Base-by-base conservation (phyloP, 2,888 invertebrate genomes). In the Brenthis hecate region DNA sequence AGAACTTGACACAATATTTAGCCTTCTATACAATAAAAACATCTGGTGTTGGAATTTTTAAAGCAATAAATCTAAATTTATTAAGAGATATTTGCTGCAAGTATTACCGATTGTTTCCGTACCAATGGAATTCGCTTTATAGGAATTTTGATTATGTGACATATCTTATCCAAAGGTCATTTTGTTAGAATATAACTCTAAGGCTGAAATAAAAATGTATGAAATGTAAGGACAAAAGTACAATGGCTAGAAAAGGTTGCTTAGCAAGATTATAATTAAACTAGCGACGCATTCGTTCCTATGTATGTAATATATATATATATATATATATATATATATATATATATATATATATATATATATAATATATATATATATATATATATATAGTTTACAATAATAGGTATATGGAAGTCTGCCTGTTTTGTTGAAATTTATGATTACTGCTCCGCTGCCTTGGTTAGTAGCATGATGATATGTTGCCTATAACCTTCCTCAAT, bases 91-190 rank as follows among this genome's bases (percentile, higher is more conserved):
- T 47, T 3, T 19, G 36, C 19, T 13, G 13, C 2, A 13, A 55
- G 36, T 19, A 16, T 57, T 6, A 36, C 13, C n/a, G 6, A 28
- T 32, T 28, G 58, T 50, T 50, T 60, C 48, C 60, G 50, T n/a
- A 60, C 23, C 50, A 50, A 13, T 50, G 48, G 58, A 58, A 50
- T 50, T 60, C 11, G 5, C 28, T 32, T n/a, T 60, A 13, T 13
- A 6, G 13, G 28, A 54, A 6, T 13, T 28, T 19, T 13, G 5
- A 28, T 54, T 28, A 13, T 23, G 23, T 53, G 11, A 43, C 36
- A 43, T 43, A 43, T 43, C 36, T 43, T 43, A 43, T 11, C 36
- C 36, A 43, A 43, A 43, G 36, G 11, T 43, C 36, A 53, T 19
- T n/a, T n/a, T 2, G 16, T 11, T 54, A 54, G n/a, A 28, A 28